Conservation (phyloP, 2,113 vertebrate genomes). For the Pygoscelis adeliae region DNA sequence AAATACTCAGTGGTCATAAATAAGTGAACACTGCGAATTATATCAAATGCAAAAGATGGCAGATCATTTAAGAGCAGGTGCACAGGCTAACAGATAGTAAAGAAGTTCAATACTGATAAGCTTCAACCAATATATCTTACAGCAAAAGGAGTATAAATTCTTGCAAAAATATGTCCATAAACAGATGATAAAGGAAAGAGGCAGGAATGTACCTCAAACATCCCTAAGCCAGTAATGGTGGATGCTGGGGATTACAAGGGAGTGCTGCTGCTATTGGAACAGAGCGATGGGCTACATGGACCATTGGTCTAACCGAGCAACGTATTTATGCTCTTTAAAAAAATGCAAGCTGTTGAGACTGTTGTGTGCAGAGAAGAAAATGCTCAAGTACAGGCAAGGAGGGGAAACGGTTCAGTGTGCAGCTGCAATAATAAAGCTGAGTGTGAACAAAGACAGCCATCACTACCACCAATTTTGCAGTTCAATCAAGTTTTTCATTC, state of each 20-base stretch:
- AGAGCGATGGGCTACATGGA: background rate
- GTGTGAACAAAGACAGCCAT: background rate
- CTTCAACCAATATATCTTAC: background rate
- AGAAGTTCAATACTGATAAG: background rate
- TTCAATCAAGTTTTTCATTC: slow-evolving; percentile 10
- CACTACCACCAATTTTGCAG: background rate
- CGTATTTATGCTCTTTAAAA: background rate
- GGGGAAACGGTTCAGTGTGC: background rate
- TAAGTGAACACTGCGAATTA: background rate
- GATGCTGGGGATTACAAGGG: background rate
- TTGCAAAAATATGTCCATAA: background rate
- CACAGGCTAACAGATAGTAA: background rate
- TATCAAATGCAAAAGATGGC: background rate
- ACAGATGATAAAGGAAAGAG: background rate
- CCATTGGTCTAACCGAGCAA: background rate
- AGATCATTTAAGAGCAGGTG: background rate
- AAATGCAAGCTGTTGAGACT: background rate
- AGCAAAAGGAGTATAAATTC: background rate
- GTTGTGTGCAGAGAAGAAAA: background rate
- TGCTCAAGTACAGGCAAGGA: background rate
- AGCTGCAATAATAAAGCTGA: background rate
- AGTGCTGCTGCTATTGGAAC: background rate
- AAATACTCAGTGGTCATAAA: background rate
- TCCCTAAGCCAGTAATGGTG: background rate
- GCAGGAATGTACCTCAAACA: background rate